Evolutionary conservation across 2,797 vertebrate genomes (phyloP).

Genomic region (Furcifer pardalis): DNA sequence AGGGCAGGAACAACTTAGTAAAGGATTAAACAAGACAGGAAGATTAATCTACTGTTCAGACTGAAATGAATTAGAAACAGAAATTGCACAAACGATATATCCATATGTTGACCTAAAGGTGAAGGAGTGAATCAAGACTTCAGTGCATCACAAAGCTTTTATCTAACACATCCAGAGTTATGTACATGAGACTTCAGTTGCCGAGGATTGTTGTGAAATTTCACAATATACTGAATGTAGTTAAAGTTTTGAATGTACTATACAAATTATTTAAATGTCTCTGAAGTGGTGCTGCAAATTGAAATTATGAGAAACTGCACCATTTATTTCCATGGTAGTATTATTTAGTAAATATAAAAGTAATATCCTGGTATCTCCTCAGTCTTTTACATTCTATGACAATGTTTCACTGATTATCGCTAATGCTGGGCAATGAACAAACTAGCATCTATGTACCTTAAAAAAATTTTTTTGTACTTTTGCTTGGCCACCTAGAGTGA

Average conservation of each 20-base stretch:
- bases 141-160: not conserved
- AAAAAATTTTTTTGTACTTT: not conserved
- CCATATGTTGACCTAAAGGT: too few species aligned
- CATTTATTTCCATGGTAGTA: not conserved
- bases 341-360: not conserved
- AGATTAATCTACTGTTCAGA: constrained; percentile 6
- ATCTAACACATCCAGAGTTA: not conserved
- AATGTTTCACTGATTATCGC: not conserved
- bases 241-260: not conserved
- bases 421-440: not conserved
- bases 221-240: not conserved
- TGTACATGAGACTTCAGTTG: not conserved
- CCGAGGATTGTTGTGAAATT: too few species aligned
- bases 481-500: not conserved
- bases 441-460: not conserved
- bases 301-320: not conserved
- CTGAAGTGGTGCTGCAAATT: not conserved
- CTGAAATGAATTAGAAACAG: not conserved
- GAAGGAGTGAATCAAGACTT: not conserved
- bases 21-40: not conserved
- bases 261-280: not conserved
- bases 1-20: constrained; percentile 87
- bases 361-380: not conserved
- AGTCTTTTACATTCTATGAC: not conserved
- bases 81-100: not conserved